phyloP scores from a whole-genome alignment of 30 jellyfish, hydroid and myxozoan genomes.

The Chrysaora quinquecirrha region DNA sequence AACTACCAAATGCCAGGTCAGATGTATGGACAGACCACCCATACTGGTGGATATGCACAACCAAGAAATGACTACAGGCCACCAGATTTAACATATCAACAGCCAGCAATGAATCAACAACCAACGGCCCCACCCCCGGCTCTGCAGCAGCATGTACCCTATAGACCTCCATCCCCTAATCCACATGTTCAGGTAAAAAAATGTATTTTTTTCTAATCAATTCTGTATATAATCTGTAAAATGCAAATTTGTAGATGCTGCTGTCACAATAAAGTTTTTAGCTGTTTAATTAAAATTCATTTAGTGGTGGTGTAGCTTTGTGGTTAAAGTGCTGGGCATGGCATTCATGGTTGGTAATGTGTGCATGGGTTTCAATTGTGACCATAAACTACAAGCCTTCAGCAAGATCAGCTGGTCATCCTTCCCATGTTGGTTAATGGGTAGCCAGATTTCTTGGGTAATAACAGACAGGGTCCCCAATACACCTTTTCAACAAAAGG shows the following conservation, averaged over 20 bases:
- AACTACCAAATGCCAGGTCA: conserved; percentile 46
- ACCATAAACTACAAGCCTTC: neutral
- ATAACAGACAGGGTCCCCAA: too few relatives aligned
- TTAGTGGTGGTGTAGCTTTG: neutral
- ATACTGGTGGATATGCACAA: conserved; percentile 54
- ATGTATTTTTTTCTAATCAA: too few relatives aligned
- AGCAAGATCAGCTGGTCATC: neutral
- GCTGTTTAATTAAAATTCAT: too few relatives aligned
- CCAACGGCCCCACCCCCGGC: too few relatives aligned
- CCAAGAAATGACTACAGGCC: conserved; percentile 17
- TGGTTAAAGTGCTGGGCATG: neutral
- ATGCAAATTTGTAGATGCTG: too few relatives aligned
- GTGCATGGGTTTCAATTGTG: too few relatives aligned
- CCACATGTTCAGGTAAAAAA: neutral
- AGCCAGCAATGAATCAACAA: neutral
- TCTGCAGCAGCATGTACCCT: conserved; percentile 28
- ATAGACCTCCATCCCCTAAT: neutral
- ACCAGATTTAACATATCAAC: conserved; percentile 31
- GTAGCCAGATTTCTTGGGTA: neutral
- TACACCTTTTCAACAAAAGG: too few relatives aligned
- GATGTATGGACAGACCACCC: neutral
- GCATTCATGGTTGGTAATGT: too few relatives aligned
- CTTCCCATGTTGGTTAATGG: neutral
- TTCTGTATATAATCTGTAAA: too few relatives aligned
- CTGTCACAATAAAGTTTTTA: too few relatives aligned